Base-by-base conservation (phyloP, 2,888 invertebrate species). In the Listrodromus nycthemerus region DNA sequence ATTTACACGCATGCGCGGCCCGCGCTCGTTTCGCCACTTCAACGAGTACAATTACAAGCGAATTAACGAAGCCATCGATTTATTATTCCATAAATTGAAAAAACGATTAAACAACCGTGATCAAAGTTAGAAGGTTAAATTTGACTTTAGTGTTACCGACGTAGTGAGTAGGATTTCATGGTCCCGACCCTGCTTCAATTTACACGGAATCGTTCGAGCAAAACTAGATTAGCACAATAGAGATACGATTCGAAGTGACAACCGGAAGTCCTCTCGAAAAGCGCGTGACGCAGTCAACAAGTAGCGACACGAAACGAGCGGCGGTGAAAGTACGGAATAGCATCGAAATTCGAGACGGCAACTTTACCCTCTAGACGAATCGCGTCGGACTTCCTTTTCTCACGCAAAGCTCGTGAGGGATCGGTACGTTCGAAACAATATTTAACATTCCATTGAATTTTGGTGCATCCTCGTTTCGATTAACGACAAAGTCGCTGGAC, bases 341-440 rank as follows among this genome's bases (percentile, higher is more conserved):
- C 8, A 55, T 66, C 37, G 21, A 77, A 65, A 19, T n/a, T 52
- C 45, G 13, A 52, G 37, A 66, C 58, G 27, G 13, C 45, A 71
- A 45, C 80, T 80, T 55, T 73, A 73, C 33, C 37, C 30, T 21
- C 13, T 50, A 2, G 61, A 16, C 55, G 58, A 55, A 24, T 13
- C 52, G 77, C 69, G 84, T 48, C 78, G 65, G 82, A 77, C 83
- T 85, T 88, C 86, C 85, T 89, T 83, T 85, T 84, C 87, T 85
- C 86, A 85, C 78, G 79, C 82, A 78, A 78, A 78, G 81, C 70
- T 85, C 76, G 79, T 71, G 66, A 70, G 81, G 69, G 69, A 50
- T 83, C 79, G 84, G 84, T 88, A 79, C 86, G 88, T 84, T 85
- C 33, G n/a, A 7, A 63, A 70, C 66, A 74, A 21, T 24, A 77